A percentile compares a stretch with the other conserved stretches of the same genome.
These are phyloP conservation scores for Netelia inedita DNA, from an alignment of 2,888 invertebrate genomes.

Conservation along the genomic window DNA sequence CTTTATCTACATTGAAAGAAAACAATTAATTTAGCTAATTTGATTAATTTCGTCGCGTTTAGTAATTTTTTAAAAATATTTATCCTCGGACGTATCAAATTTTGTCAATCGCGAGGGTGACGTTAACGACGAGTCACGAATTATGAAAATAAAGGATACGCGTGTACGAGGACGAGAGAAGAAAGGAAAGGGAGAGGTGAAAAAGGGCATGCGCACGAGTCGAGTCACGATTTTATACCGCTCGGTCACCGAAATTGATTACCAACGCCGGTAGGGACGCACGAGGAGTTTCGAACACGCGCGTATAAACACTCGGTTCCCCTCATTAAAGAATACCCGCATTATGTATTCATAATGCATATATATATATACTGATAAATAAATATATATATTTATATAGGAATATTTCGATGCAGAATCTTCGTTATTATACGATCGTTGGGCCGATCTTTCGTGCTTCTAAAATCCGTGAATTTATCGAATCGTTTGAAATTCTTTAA, in stretches of 20 bases:
- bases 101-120: not conserved
- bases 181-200: not conserved
- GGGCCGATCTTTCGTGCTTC: no score
- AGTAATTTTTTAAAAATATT: not conserved
- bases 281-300: not conserved
- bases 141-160: not conserved
- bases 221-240: slow-evolving; percentile 27
- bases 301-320: not conserved
- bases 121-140: slow-evolving; percentile 11
- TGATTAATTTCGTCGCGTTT: not conserved
- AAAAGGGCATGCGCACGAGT: slow-evolving; percentile 1
- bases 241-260: slow-evolving; percentile 56
- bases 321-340: not conserved
- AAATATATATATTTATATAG: not conserved
- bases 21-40: no score
- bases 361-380: not conserved
- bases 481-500: not conserved
- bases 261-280: not conserved
- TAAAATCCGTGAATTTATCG: not conserved
- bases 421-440: not conserved
- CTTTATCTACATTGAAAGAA: no score
- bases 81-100: not conserved
- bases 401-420: not conserved
- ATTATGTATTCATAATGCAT: not conserved
- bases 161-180: not conserved